Evolutionary conservation across 2,113 vertebrate species (phyloP), one percentile per base, ranked within the genome.

Genomic region (Hiodon tergisus): DNA sequence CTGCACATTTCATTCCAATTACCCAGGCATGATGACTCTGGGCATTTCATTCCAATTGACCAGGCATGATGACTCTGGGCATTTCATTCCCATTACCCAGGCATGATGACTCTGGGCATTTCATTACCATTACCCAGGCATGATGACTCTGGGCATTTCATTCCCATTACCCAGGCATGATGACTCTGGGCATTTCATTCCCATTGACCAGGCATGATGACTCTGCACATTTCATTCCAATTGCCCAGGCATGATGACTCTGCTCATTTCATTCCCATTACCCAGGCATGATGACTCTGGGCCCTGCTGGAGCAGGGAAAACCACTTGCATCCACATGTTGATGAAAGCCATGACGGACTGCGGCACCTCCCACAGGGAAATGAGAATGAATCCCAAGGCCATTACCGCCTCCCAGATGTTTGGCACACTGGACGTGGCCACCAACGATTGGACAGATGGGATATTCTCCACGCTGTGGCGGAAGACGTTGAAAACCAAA

Each of bases 361-460:
- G 92, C 65, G 91, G 93, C 69, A 80, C 78, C 5, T 87, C 90
- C 61, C 94, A 95, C 86, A 90, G 89, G 74, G 93, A 94, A 84
- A 93, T 95, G 93, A 91, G 92, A 85, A 95, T 94, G 94, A 94
- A 95, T 81, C 94, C 94, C 52, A 94, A 95, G 80, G 92, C 94
- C 76, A 91, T 95, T 82, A 94, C 91, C 50, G 92, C 94, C 69
- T 86, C 94, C 55, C 94, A 95, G 88, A 94, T 95, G 94, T 94
- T 95, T 31, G 94, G 93, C 77, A 90, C 84, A 6, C 89, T 94
- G 80, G 92, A 95, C 80, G 91, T 93, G 77, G 90, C 93, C 79
- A 94, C 94, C 82, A 95, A 94, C 81, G 93, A 94, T 86, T 95
- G 94, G 93, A 95, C 94, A 60, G 93, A 94, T 84, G 94, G 94